Conservation (phyloP, 2,797 vertebrate species). For the Sebastes itinus region DNA sequence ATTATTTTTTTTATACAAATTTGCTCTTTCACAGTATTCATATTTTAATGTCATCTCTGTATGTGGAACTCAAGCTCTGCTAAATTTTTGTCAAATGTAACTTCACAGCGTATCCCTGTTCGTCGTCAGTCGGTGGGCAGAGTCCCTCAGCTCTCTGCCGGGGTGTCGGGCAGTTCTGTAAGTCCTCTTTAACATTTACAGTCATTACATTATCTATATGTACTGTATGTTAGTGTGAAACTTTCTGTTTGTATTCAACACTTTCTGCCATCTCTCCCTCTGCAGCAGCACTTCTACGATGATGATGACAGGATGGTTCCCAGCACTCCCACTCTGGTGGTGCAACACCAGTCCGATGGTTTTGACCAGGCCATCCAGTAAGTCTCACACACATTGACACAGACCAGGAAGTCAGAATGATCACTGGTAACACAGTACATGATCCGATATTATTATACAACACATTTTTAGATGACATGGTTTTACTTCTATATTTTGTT, state of each 20-base stretch:
- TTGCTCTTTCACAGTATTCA: neutral
- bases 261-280: neutral
- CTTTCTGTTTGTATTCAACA: neutral
- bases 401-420: neutral
- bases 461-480: neutral
- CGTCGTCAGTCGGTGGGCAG: constrained; percentile 89
- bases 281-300: constrained; percentile 92
- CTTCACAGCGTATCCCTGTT: constrained; percentile 75
- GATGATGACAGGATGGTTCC: constrained; percentile 98
- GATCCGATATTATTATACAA: neutral
- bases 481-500: neutral
- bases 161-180: constrained; percentile 88
- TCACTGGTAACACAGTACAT: neutral
- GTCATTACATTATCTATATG: accelerated
- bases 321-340: constrained; percentile 91
- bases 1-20: neutral
- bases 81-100: neutral
- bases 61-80: neutral
- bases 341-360: constrained; percentile 91
- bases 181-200: constrained; percentile 55
- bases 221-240: neutral
- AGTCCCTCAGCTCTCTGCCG: constrained; percentile 89
- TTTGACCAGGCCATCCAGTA: constrained; percentile 96
- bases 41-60: neutral
- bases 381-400: constrained; percentile 50